These are phyloP conservation scores for Drosophila quinaria DNA, from an alignment of 2,888 invertebrate species.

Conservation along the genomic window DNA sequence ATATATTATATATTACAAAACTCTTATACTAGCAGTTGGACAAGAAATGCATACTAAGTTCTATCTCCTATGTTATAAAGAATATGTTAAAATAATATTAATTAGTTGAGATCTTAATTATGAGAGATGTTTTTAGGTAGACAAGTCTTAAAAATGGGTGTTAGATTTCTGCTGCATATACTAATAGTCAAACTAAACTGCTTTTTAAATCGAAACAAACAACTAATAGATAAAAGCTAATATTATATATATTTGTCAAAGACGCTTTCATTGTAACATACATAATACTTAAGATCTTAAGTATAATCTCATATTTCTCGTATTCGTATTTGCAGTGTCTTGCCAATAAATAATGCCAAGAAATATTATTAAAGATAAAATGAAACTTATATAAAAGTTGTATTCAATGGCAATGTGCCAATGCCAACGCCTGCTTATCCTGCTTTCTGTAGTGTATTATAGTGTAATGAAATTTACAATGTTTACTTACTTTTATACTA, in stretches of 20 bases:
- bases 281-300: constrained; percentile 29
- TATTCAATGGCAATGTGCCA: constrained; percentile 27
- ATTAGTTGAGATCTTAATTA: constrained; percentile 42
- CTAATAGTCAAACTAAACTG: constrained; percentile 34
- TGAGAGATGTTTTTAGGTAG: constrained; percentile 30
- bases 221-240: constrained; percentile 18
- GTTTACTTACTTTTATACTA: constrained; percentile 11
- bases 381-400: constrained; percentile 12
- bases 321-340: constrained; percentile 10
- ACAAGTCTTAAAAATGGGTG: constrained; percentile 46
- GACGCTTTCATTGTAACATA: constrained; percentile 41
- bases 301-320: constrained; percentile 10
- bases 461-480: constrained; percentile 9
- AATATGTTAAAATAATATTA: constrained; percentile 8
- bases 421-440: constrained; percentile 46
- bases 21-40: constrained; percentile 3
- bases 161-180: constrained; percentile 42
- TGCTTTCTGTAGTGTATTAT: constrained; percentile 40
- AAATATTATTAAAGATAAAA: constrained; percentile 5
- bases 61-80: neutral
- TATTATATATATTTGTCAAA: constrained; percentile 25
- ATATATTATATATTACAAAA: neutral
- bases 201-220: constrained; percentile 34
- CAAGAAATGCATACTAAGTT: constrained; percentile 3
- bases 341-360: constrained; percentile 18